These are phyloP conservation scores for Sylvia atricapilla DNA, from an alignment of 2,113 vertebrate species.

Conservation along the genomic window DNA sequence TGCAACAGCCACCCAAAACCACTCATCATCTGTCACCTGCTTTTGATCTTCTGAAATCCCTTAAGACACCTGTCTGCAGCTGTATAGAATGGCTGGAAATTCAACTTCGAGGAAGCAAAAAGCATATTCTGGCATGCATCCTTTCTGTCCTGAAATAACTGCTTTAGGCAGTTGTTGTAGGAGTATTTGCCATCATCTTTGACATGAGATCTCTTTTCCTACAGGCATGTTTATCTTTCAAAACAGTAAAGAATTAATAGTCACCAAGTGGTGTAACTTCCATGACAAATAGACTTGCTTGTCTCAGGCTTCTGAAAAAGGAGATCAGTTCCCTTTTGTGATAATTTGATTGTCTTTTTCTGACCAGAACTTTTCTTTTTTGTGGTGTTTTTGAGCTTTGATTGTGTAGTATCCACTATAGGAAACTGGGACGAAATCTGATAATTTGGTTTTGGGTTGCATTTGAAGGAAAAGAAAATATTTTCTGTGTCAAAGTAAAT, in stretches of 20 bases:
- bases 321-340: not conserved
- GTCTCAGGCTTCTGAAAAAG: not conserved
- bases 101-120: not conserved
- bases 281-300: not conserved
- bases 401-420: not conserved
- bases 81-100: not conserved
- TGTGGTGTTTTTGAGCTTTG: not conserved
- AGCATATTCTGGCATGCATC: not conserved
- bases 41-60: not conserved
- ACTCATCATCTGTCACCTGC: not conserved
- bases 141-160: not conserved
- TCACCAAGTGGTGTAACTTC: not conserved
- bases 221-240: not conserved
- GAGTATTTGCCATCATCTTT: not conserved
- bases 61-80: not conserved
- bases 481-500: not conserved
- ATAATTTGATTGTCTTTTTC: not conserved
- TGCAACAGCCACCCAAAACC: not conserved
- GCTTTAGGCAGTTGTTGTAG: not conserved
- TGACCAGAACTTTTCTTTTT: not conserved
- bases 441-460: not conserved
- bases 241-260: not conserved
- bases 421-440: not conserved
- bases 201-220: not conserved
- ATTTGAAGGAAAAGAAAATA: not conserved